Evolutionary conservation across 1,140 invertebrate genomes (phyloP), one percentile per base, ranked within the genome.

Genomic region (Proales similis): DNA sequence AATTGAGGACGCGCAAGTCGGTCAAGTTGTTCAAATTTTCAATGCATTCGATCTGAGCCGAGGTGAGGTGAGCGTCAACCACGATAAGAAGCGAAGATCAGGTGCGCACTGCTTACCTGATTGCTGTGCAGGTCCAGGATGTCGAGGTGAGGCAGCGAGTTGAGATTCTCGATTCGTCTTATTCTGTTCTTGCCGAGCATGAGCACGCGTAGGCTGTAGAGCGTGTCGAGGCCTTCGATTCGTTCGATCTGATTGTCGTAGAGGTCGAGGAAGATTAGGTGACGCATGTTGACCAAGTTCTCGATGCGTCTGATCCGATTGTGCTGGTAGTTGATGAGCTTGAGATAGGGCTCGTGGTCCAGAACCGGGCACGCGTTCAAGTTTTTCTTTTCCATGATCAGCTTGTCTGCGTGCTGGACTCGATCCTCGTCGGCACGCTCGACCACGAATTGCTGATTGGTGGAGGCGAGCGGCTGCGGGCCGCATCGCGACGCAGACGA

Each of bases 211-310:
- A 92, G 77, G 70, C 84, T 86, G 43, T 82, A 82, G 5, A 91
- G 78, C 43, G 80, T 77, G 65, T 85, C 82, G 29, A 92, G 76
- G 63, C 81, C 85, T 38, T 81, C 81, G 46, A 93, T 85, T 69
- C 83, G 83, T 63, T 90, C 88, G 33, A 94, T 83, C 73, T 90
- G 86, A 77, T 94, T 94, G 73, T 91, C 87, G 74, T 92, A 93
- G 3, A 94, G 77, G 74, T 94, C 90, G 42, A 94, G 81, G 70
- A 91, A 91, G 24, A 94, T 88, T 38, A 91, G 74, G 72, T 85
- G 82, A 27, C 82, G 82, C 53, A 89, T 80, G 63, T 63, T 67
- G 26, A 67, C 70, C 19, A 83, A 72, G 48, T 79, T 80, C 64
- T 85, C 82, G 48, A 92, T 82, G 65, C 81, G 83, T 53, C 82